Evolutionary conservation across 2,888 invertebrate genomes (phyloP).

Genomic region (Gisinianus flammeolus): DNA sequence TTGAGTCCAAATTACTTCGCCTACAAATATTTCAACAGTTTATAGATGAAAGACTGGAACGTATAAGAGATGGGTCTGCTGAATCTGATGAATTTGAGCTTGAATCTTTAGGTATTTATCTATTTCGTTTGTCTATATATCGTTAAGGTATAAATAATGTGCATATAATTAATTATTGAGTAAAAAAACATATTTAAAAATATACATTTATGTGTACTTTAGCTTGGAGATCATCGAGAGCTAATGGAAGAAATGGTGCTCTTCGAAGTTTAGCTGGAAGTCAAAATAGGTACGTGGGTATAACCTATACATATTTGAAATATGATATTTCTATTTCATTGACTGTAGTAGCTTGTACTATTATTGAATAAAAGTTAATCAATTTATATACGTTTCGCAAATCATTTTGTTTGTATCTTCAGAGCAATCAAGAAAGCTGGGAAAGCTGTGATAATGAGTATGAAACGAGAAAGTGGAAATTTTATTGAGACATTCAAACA

Average conservation of each 20-base stretch:
- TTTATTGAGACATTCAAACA: constrained; percentile 57
- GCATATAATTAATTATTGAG: too few relatives aligned
- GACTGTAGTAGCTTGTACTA: too few relatives aligned
- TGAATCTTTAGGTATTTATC: too few relatives aligned
- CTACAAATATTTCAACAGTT: constrained; percentile 95
- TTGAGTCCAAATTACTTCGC: constrained; percentile 81
- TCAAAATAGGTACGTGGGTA: constrained; percentile 54
- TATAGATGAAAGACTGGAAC: constrained; percentile 87
- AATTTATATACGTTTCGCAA: too few relatives aligned
- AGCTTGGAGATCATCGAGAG: constrained; percentile 56
- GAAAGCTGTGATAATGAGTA: constrained; percentile 59
- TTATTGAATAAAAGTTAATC: too few relatives aligned
- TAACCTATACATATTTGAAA: too few relatives aligned
- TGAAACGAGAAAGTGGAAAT: constrained; percentile 56
- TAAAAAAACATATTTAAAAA: too few relatives aligned
- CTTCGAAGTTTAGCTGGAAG: constrained; percentile 52
- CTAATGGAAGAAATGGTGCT: constrained; percentile 54
- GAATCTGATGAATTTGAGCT: constrained; percentile 95
- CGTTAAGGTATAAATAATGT: too few relatives aligned
- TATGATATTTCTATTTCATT: too few relatives aligned
- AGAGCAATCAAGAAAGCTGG: constrained; percentile 58
- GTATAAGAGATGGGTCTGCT: constrained; percentile 90
- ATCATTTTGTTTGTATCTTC: constrained; percentile 23
- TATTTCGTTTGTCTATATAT: too few relatives aligned
- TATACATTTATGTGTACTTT: too few relatives aligned